Evolutionary conservation across 2,888 invertebrate genomes (phyloP).

Genomic region (Rapana venosa): DNA sequence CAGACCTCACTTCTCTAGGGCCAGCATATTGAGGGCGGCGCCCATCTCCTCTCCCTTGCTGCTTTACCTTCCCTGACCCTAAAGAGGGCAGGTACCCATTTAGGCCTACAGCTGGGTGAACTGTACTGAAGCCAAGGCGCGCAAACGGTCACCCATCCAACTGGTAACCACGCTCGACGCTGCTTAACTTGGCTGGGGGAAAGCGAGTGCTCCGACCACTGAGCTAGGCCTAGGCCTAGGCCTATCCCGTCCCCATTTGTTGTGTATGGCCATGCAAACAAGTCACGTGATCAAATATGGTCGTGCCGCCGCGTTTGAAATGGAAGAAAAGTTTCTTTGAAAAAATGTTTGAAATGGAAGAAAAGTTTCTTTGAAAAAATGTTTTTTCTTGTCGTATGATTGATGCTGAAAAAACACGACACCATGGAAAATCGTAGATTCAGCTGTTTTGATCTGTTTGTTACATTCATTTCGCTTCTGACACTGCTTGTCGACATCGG

Average conservation of each 20-base stretch:
- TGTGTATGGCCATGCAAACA: background rate
- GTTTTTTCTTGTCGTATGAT: background rate
- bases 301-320: constrained; percentile 5
- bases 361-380: background rate
- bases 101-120: too few relatives aligned
- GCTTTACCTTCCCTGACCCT: too few relatives aligned
- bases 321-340: background rate
- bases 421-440: background rate
- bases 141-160: too few relatives aligned
- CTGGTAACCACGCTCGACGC: too few relatives aligned
- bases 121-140: too few relatives aligned
- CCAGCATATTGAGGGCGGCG: too few relatives aligned
- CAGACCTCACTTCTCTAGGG: too few relatives aligned
- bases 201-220: too few relatives aligned
- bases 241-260: background rate
- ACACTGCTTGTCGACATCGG: background rate
- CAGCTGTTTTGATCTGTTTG: background rate
- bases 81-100: too few relatives aligned
- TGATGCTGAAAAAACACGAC: background rate
- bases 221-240: too few relatives aligned
- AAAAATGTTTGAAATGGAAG: background rate
- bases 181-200: too few relatives aligned
- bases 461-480: background rate
- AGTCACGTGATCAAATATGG: constrained; percentile 13
- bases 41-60: too few relatives aligned